A percentile compares a stretch with the other conserved stretches of the same genome.
phyloP scores from a whole-genome alignment of 2,113 vertebrate species.

The Xiphias gladius region DNA sequence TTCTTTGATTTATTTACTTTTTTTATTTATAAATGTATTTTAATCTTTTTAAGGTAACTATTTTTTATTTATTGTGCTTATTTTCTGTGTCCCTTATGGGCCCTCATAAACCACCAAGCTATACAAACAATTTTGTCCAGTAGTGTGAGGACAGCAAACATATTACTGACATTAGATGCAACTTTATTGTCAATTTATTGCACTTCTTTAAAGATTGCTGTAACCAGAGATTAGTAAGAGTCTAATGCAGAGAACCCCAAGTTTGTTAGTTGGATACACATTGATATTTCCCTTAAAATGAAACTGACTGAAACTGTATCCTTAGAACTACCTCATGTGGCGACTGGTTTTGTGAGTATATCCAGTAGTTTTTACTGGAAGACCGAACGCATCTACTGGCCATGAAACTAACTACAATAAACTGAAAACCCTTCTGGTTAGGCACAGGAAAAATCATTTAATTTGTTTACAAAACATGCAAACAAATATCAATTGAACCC shows the following conservation, averaged over 20 bases:
- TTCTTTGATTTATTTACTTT: no score
- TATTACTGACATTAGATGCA: neutral
- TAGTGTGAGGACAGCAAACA: neutral
- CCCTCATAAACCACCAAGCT: no score
- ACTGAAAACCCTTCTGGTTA: neutral
- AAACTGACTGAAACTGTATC: neutral
- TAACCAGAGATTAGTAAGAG: no score
- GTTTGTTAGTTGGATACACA: neutral
- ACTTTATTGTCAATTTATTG: no score
- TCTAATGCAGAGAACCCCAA: no score
- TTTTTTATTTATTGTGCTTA: no score
- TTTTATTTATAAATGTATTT: no score
- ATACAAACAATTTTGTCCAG: no score
- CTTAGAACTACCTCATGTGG: neutral
- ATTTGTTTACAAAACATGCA: conserved; percentile 60
- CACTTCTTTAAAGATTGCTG: no score
- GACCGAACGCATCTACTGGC: conserved; percentile 47
- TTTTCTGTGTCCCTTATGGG: no score
- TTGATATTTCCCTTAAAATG: neutral
- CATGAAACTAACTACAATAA: neutral
- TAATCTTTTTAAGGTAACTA: no score
- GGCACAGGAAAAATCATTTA: conserved; percentile 40
- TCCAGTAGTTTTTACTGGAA: neutral
- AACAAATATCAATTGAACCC: conserved; percentile 46
- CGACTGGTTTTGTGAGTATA: neutral